These are phyloP conservation scores for Calypte anna DNA, from an alignment of 2,113 vertebrate species.

Conservation along the genomic window DNA sequence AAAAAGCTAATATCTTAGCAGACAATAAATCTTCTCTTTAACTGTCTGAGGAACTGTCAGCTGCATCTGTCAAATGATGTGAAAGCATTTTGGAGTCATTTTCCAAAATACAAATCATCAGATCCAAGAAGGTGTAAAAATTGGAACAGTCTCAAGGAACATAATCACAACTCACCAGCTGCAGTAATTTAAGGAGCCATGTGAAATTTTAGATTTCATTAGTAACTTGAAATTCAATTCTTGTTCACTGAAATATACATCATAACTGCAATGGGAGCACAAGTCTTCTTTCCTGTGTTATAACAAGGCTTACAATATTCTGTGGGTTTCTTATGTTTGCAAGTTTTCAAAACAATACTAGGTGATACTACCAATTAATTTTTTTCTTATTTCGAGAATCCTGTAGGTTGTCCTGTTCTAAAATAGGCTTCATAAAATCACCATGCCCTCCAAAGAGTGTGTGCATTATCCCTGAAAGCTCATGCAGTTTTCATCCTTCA, in stretches of 20 bases:
- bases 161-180: not conserved
- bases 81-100: conserved; percentile 5
- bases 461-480: not conserved
- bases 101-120: conserved; percentile 6
- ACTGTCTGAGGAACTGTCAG: not conserved
- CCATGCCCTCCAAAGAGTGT: not conserved
- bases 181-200: not conserved
- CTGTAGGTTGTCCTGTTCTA: not conserved
- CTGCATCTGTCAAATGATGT: not conserved
- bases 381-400: not conserved
- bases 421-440: not conserved
- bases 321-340: not conserved
- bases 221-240: not conserved
- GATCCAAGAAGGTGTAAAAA: conserved; percentile 28
- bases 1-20: not conserved
- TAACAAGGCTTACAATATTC: not conserved
- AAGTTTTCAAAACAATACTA: not conserved
- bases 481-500: not conserved
- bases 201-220: conserved; percentile 3
- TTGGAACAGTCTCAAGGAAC: not conserved
- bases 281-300: not conserved
- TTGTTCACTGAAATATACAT: not conserved
- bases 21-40: not conserved
- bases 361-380: not conserved
- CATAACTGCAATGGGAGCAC: not conserved